Conservation (phyloP, 1,140 invertebrate species). For the Heliconius hermathena region DNA sequence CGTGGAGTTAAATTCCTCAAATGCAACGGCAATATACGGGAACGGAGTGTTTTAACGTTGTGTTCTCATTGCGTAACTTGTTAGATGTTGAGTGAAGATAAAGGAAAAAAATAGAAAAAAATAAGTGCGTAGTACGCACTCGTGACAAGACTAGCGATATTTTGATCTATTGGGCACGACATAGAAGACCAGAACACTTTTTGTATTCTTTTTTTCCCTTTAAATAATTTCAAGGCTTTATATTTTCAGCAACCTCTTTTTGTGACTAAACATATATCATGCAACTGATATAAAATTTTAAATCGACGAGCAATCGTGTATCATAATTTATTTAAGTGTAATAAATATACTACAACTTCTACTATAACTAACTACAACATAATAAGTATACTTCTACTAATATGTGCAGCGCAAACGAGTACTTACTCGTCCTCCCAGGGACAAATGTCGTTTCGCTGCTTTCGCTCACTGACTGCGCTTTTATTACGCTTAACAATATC, state of each 20-base stretch:
- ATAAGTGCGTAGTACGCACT: too few relatives aligned
- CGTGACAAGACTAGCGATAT: too few relatives aligned
- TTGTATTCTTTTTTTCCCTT: too few relatives aligned
- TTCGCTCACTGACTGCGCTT: conserved; percentile 68
- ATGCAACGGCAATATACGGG: too few relatives aligned
- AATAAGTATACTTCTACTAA: conserved; percentile 17
- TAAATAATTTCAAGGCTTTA: neutral
- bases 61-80: too few relatives aligned
- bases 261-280: neutral
- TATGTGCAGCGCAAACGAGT: conserved; percentile 39
- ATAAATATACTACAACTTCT: conserved; percentile 11
- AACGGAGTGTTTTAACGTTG: too few relatives aligned
- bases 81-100: too few relatives aligned
- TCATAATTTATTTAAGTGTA: neutral
- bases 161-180: neutral
- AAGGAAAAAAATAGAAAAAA: too few relatives aligned
- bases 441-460: conserved; percentile 90
- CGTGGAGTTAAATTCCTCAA: too few relatives aligned
- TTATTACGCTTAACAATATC: conserved; percentile 77
- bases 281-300: neutral
- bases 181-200: neutral
- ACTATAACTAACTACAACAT: conserved; percentile 22
- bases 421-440: conserved; percentile 96
- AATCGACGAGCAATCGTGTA: neutral
- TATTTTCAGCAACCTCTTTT: neutral